Conservation (phyloP, 2,888 invertebrate species). For the Agriopis leucophaearia region DNA sequence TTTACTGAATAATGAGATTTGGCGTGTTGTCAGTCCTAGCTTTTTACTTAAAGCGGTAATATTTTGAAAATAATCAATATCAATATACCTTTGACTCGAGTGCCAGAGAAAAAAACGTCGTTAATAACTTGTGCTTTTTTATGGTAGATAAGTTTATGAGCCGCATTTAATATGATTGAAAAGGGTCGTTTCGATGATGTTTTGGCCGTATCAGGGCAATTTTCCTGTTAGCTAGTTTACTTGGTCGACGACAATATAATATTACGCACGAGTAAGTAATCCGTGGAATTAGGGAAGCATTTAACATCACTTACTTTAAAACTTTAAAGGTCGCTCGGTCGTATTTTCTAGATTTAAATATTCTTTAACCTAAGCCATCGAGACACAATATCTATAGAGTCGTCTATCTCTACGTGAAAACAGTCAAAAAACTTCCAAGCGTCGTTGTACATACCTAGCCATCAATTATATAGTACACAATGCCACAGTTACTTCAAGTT, state of each 20-base stretch:
- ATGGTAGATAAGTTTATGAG: constrained; percentile 19
- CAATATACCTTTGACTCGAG: background rate
- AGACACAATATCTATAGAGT: too few species aligned
- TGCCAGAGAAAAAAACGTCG: constrained; percentile 1
- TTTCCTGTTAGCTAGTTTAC: constrained; percentile 24
- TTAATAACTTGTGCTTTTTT: constrained; percentile 12
- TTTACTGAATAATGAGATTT: constrained; percentile 6
- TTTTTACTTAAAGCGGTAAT: background rate
- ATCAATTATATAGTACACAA: too few species aligned
- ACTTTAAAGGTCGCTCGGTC: background rate
- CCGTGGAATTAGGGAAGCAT: background rate
- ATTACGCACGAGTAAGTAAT: constrained; percentile 24
- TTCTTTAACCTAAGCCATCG: too few species aligned
- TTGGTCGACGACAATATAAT: constrained; percentile 9
- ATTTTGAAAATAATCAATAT: background rate
- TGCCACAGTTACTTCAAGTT: too few species aligned
- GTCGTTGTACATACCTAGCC: too few species aligned
- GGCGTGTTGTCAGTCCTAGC: background rate
- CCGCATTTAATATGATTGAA: constrained; percentile 21
- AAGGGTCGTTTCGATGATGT: constrained; percentile 22
- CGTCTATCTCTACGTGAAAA: too few species aligned
- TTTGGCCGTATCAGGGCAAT: constrained; percentile 1
- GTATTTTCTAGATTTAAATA: too few species aligned
- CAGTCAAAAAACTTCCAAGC: too few species aligned
- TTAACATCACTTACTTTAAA: constrained; percentile 5